A percentile compares a stretch with the other conserved stretches of the same genome.
Conservation (phyloP, 2,113 vertebrate genomes). For the Petrocephalus microphthalmus region DNA sequence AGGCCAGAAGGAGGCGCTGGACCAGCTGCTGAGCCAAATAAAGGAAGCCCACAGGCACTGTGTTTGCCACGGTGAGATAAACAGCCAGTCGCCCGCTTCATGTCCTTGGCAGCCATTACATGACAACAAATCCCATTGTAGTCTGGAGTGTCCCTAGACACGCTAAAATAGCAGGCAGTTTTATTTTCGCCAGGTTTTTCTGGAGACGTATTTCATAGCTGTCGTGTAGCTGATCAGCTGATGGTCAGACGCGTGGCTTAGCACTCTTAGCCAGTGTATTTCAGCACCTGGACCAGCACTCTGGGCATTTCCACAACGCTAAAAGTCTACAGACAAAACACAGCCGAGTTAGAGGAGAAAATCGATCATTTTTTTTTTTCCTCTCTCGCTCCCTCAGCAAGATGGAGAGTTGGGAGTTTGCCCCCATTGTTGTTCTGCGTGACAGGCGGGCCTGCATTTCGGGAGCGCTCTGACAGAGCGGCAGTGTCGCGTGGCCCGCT, state of each 20-base stretch:
- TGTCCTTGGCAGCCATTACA: neutral
- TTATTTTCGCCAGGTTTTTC: neutral
- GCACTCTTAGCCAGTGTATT: neutral
- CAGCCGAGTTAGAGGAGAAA: neutral
- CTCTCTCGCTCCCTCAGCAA: neutral
- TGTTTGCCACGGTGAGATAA: slow-evolving; percentile 71
- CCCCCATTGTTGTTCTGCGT: neutral
- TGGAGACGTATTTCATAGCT: neutral
- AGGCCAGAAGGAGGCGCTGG: slow-evolving; percentile 73
- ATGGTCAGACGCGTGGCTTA: neutral
- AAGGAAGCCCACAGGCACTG: slow-evolving; percentile 78
- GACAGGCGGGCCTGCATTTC: neutral
- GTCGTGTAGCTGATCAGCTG: neutral
- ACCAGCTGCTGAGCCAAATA: slow-evolving; percentile 75
- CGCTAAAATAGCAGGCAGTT: neutral
- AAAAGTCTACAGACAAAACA: neutral
- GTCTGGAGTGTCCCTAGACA: neutral
- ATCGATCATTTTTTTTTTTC: neutral
- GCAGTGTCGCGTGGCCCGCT: slow-evolving; percentile 41
- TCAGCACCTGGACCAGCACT: neutral
- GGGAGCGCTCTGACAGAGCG: neutral
- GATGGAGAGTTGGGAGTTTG: neutral
- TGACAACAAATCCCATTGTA: neutral
- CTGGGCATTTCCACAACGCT: neutral
- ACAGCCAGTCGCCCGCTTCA: neutral